Conservation (phyloP, 2,113 vertebrate species). For the Mobula birostris region DNA sequence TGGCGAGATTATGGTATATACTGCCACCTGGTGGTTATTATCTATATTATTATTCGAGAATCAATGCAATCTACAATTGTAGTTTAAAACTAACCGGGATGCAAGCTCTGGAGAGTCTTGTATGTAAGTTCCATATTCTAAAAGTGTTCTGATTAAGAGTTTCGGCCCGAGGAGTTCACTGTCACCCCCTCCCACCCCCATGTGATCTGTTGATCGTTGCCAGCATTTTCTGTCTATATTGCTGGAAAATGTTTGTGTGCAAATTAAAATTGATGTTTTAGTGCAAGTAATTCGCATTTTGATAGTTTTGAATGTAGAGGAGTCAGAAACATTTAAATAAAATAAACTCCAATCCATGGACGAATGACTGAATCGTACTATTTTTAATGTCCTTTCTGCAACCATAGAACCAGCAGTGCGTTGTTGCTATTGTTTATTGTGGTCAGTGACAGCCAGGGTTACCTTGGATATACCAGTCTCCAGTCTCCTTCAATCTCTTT, state of each 20-base stretch:
- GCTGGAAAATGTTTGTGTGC: no score
- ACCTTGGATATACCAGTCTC: slow-evolving; percentile 19
- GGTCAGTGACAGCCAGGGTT: neutral
- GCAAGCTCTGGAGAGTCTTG: neutral
- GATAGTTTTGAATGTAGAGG: neutral
- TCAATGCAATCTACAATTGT: neutral
- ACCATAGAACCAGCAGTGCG: neutral
- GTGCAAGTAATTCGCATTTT: no score
- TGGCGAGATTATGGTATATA: neutral
- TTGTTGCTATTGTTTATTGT: neutral
- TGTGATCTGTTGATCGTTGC: no score
- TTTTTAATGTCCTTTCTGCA: neutral
- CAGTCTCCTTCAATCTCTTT: neutral
- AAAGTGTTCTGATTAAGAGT: neutral
- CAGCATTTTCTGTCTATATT: no score
- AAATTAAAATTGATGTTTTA: no score
- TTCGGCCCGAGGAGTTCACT: no score
- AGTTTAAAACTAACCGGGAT: neutral
- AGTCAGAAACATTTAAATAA: neutral
- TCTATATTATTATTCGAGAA: neutral
- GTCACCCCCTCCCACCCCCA: no score
- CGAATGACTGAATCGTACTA: neutral
- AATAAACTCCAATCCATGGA: neutral
- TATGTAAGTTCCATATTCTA: no score
- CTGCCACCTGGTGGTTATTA: neutral